Evolutionary conservation across 2,113 vertebrate genomes (phyloP), one percentile per base, ranked within the genome.

Genomic region (Bubalus kerabau): DNA sequence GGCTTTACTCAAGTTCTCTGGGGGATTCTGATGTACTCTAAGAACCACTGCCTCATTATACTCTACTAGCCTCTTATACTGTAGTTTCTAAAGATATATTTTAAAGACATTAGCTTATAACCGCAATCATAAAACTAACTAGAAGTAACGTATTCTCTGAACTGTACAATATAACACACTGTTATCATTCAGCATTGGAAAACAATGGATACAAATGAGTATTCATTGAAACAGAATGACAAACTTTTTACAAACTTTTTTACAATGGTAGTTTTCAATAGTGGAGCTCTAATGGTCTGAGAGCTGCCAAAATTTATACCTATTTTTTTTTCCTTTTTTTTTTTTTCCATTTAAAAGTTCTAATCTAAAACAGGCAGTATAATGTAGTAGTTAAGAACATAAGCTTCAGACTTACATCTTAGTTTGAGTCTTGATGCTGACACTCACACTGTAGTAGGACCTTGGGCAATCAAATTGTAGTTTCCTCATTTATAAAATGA

Each of bases 401-500:
- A 80, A 84, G 16, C 16, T 81, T 82, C 40, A 89, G 21, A 94
- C 26, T 96, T 57, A 60, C 30, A 71, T 30, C 24, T 92, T 76
- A 88, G n/a, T 97, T 92, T 90, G 40, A 81, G 26, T 91, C 50
- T 93, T 91, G 17, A 52, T 91, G 50, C 19, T 83, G 11, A 36
- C 26, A 62, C 36, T 36, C 36, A 36, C 40, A 36, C 23, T 91
- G 4, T 84, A n/a, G 8, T 57, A 83, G n/a, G 64, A 60, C 8
- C 1, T 48, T 91, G 64, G 46, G 36, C 60, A 90, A 46, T 78
- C 95, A 32, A 56, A 62, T 64, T 57, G 36, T 32, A 83, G 46
- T 87, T 87, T 93, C 23, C 78, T 96, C 19, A 71, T 80, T 12
- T 94, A 28, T 88, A 92, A 95, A 97, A 46, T 85, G 48, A 86